Conservation (phyloP, 2,888 invertebrate genomes). For the Tricholauxania praeusta region DNA sequence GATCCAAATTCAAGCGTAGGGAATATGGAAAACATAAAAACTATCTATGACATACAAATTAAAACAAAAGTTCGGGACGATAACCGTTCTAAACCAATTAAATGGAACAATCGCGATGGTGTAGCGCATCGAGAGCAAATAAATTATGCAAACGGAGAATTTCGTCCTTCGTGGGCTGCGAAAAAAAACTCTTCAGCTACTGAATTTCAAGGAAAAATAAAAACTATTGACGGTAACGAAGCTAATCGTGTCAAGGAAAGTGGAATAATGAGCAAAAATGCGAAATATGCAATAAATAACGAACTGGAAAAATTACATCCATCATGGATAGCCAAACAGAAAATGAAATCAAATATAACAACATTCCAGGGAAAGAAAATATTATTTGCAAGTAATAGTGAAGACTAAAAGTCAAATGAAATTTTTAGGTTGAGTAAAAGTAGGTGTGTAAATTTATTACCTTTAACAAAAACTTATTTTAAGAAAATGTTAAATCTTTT, state of each 20-base stretch:
- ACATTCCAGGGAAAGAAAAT: constrained; percentile 65
- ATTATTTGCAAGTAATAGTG: constrained; percentile 57
- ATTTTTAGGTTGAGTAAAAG: constrained; percentile 3
- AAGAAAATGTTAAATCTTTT: constrained; percentile 40
- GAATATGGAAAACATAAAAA: constrained; percentile 36
- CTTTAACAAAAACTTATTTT: constrained; percentile 37
- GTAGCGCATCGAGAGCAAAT: neutral
- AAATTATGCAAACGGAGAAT: constrained; percentile 28
- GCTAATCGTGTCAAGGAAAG: neutral
- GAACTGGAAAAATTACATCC: constrained; percentile 57
- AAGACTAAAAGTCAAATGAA: constrained; percentile 28
- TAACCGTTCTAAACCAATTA: neutral
- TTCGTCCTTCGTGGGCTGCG: constrained; percentile 66
- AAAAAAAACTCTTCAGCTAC: constrained; percentile 60
- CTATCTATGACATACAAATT: constrained; percentile 36
- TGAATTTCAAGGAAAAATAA: constrained; percentile 61
- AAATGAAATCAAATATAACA: constrained; percentile 60
- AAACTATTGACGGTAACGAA: constrained; percentile 58
- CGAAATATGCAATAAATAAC: neutral
- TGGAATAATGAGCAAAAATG: neutral
- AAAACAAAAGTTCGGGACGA: neutral
- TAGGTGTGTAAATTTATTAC: constrained; percentile 14
- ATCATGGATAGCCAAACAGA: constrained; percentile 67
- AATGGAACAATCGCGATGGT: neutral
- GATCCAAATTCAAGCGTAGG: neutral